These are phyloP conservation scores for Netelia melanura DNA, from an alignment of 2,888 invertebrate genomes.

Conservation along the genomic window DNA sequence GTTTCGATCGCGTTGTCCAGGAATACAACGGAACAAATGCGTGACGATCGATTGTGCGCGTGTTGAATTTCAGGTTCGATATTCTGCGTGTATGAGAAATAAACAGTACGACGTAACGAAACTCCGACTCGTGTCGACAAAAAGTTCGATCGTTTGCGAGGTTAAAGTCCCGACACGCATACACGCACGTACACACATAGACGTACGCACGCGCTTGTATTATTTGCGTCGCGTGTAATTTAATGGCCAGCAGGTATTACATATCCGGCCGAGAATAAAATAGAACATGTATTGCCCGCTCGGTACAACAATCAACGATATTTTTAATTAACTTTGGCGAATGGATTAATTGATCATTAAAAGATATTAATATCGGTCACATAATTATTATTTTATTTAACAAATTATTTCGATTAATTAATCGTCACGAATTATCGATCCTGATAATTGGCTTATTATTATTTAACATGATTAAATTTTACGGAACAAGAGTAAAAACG, in stretches of 20 bases:
- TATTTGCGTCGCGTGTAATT: slow-evolving; percentile 2
- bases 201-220: neutral
- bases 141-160: slow-evolving; percentile 31
- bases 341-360: neutral
- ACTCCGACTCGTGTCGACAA: neutral
- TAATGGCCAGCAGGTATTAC: slow-evolving; percentile 1
- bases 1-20: slow-evolving; percentile 8
- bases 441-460: neutral
- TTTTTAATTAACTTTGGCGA: neutral
- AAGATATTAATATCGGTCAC: too few relatives aligned
- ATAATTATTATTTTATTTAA: too few relatives aligned
- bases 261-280: neutral
- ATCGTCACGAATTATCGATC: neutral
- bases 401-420: too few relatives aligned
- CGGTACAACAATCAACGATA: neutral
- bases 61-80: neutral
- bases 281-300: neutral
- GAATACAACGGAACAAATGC: neutral
- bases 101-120: neutral
- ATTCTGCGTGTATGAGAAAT: slow-evolving; percentile 4
- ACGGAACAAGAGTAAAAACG: neutral
- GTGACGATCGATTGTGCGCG: slow-evolving; percentile 11
- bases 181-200: neutral
- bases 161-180: slow-evolving; percentile 36
- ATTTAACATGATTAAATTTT: neutral